These are phyloP conservation scores for Calyptommatus sinebrachiatus DNA, from an alignment of 2,113 vertebrate species.

Conservation along the genomic window DNA sequence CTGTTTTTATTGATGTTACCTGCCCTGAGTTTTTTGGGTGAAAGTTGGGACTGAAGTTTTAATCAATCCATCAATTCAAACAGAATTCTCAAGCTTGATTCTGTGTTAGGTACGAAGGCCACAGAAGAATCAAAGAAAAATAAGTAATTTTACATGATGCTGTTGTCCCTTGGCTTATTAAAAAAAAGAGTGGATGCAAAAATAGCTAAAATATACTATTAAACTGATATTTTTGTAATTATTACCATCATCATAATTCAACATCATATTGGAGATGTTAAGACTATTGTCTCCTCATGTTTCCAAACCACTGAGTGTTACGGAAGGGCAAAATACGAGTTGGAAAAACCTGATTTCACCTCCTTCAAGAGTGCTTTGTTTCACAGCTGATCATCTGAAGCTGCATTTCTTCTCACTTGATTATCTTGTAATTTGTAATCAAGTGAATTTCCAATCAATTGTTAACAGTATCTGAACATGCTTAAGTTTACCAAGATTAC, in stretches of 20 bases:
- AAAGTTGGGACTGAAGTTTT: conserved; percentile 18
- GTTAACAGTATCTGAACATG: background rate
- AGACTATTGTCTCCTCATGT: too few species aligned
- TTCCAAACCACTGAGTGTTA: too few species aligned
- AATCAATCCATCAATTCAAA: conserved; percentile 21
- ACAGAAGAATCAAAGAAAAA: conserved; percentile 24
- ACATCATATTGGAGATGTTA: background rate
- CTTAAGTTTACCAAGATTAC: background rate
- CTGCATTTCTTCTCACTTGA: too few species aligned
- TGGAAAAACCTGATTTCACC: too few species aligned
- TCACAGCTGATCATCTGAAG: too few species aligned
- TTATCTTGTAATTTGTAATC: too few species aligned
- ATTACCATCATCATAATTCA: background rate
- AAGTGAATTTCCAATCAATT: background rate
- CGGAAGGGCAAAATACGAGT: too few species aligned
- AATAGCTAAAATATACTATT: background rate
- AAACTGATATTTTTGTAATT: background rate
- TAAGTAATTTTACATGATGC: conserved; percentile 28
- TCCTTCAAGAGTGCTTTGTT: too few species aligned
- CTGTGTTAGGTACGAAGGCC: background rate
- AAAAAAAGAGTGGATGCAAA: too few species aligned
- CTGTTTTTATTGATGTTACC: too few species aligned
- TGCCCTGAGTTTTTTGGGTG: background rate
- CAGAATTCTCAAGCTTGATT: background rate
- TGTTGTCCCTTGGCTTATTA: background rate